Percentiles rank a stretch among this genome's conserved stretches.
These are phyloP conservation scores for Drosophila prolongata DNA, from an alignment of 2,888 invertebrate species.

Conservation along the genomic window DNA sequence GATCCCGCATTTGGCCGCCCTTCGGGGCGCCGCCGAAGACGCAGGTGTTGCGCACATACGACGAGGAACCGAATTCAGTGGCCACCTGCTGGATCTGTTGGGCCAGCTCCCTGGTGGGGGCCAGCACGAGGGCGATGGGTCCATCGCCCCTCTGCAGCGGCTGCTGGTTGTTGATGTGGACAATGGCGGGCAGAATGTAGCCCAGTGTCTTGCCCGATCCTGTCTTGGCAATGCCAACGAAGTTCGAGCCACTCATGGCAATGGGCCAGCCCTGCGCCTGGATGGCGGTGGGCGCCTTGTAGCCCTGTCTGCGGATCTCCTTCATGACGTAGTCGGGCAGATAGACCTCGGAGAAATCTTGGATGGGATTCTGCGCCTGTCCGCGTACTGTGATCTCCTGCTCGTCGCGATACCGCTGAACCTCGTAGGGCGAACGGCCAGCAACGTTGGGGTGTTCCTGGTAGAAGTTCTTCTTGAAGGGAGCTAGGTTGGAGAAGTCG, in stretches of 20 bases:
- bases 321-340: slow-evolving; percentile 91
- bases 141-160: slow-evolving; percentile 92
- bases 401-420: slow-evolving; percentile 88
- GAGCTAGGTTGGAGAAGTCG: slow-evolving; percentile 87
- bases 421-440: slow-evolving; percentile 88
- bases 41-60: slow-evolving; percentile 93
- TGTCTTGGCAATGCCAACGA: slow-evolving; percentile 94
- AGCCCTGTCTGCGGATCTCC: slow-evolving; percentile 88
- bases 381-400: slow-evolving; percentile 92
- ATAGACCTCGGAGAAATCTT: slow-evolving; percentile 91
- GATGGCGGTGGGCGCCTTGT: slow-evolving; percentile 92
- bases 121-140: slow-evolving; percentile 92
- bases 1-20: slow-evolving; percentile 90
- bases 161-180: slow-evolving; percentile 94
- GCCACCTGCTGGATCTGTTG: slow-evolving; percentile 95
- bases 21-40: slow-evolving; percentile 96
- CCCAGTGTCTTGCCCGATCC: slow-evolving; percentile 92
- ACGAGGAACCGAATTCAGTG: slow-evolving; percentile 91
- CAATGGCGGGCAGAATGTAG: slow-evolving; percentile 93
- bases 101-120: slow-evolving; percentile 92
- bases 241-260: slow-evolving; percentile 92
- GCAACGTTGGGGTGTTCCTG: slow-evolving; percentile 89
- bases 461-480: slow-evolving; percentile 94
- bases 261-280: slow-evolving; percentile 96
- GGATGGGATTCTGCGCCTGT: slow-evolving; percentile 90